Evolutionary conservation across 2,797 vertebrate genomes (phyloP), one percentile per base, ranked within the genome.

Genomic region (Myotis vivesi): DNA sequence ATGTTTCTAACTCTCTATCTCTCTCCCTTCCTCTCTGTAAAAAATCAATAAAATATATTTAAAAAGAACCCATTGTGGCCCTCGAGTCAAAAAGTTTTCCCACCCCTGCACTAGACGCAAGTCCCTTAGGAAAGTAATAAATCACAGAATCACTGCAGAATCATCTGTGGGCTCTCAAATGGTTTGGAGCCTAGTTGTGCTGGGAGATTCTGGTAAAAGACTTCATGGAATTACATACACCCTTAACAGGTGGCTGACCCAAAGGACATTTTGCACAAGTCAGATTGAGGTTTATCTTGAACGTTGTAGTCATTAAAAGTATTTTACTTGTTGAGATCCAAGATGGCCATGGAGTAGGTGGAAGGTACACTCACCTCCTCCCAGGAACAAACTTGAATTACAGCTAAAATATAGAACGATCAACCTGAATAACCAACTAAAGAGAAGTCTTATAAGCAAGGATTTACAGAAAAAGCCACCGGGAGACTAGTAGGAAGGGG

Each of bases 211-310:
- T 80, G 23, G 59, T 68, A 93, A 80, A 62, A 15, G 23, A 75
- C 22, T 72, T 85, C 2, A 5, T n/a, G 46, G 59, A 71, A 75
- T 92, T 73, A 62, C 25, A 30, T 3, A 51, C 23, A 71, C 6
- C 3, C 3, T 91, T 80, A 41, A 46, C 11, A 44, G 64, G 17
- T 77, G 28, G 4, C 25, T 77, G 36, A 16, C 3, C n/a, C 3
- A 9, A 81, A 81, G 19, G 75, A 6, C 41, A 17, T 77, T 95
- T 75, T 51, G 38, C 85, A 81, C 15, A 59, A 72, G 22, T 17
- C 41, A 10, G 3, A 51, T 87, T 80, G 59, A 91, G 38, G 28
- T 81, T 87, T 87, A 20, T 41, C 49, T 94, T 73, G 84, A 88
- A 53, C 20, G 85, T 87, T 49, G 19, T 79, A 88, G 76, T 73